These are phyloP conservation scores for Macaca nemestrina DNA, from an alignment of 2,113 vertebrate genomes.

Conservation along the genomic window DNA sequence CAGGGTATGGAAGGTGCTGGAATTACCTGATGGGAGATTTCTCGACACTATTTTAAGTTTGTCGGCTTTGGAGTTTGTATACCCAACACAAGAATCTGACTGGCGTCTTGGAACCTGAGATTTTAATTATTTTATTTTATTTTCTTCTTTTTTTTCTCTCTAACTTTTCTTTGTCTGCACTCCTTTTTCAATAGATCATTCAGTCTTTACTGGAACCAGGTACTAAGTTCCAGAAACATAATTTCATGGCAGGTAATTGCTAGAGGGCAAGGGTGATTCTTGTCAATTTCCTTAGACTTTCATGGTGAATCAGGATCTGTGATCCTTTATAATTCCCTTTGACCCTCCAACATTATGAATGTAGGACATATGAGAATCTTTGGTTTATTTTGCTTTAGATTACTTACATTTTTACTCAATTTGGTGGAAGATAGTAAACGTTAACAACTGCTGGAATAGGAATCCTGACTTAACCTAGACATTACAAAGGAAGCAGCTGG, in stretches of 20 bases:
- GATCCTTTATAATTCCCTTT: neutral
- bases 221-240: neutral
- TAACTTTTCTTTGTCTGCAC: neutral
- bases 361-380: neutral
- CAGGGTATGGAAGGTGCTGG: rapidly evolving
- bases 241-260: neutral
- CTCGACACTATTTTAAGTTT: neutral
- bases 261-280: neutral
- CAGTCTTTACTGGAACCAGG: neutral
- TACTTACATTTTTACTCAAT: neutral
- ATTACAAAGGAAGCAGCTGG: neutral
- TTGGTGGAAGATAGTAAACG: neutral
- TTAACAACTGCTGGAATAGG: neutral
- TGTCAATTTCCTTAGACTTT: neutral
- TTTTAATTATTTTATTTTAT: neutral
- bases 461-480: neutral
- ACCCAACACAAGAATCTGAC: neutral
- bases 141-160: neutral
- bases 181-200: neutral
- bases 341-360: neutral
- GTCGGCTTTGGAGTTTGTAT: neutral
- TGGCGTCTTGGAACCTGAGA: neutral
- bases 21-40: neutral
- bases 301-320: neutral
- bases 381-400: neutral